Conservation (phyloP, 2,888 invertebrate genomes). For the Drosophila quinaria region DNA sequence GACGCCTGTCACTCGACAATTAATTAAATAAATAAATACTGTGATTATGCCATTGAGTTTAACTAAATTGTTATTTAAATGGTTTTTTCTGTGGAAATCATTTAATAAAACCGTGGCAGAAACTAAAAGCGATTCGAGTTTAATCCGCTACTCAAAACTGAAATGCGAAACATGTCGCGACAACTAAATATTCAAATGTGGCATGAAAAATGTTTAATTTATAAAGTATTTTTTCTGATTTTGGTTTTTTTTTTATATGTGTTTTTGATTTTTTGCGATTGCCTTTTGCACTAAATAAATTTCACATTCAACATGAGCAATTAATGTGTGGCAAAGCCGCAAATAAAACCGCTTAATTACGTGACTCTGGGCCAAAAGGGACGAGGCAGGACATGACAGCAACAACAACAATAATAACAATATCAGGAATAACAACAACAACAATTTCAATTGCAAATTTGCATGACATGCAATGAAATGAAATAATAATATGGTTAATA, state of each 20-base stretch:
- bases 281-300: constrained; percentile 50
- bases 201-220: constrained; percentile 28
- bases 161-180: constrained; percentile 1
- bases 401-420: constrained; percentile 9
- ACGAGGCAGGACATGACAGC: constrained; percentile 6
- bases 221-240: constrained; percentile 12
- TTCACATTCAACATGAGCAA: constrained; percentile 75
- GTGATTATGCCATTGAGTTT: not conserved
- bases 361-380: constrained; percentile 53
- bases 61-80: not conserved
- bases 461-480: constrained; percentile 75
- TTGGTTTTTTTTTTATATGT: constrained; percentile 6
- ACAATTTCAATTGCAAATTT: constrained; percentile 61
- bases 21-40: constrained; percentile 7
- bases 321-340: constrained; percentile 78
- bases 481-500: constrained; percentile 79
- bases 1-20: not conserved
- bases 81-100: not conserved
- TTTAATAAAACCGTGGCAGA: not conserved
- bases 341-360: constrained; percentile 80
- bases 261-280: constrained; percentile 15
- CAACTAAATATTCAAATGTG: constrained; percentile 20
- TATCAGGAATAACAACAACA: constrained; percentile 12
- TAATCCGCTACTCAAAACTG: constrained; percentile 3
- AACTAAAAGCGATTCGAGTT: constrained; percentile 10